Evolutionary conservation across 2,888 invertebrate species (phyloP).

Genomic region (Rosalia funebris): DNA sequence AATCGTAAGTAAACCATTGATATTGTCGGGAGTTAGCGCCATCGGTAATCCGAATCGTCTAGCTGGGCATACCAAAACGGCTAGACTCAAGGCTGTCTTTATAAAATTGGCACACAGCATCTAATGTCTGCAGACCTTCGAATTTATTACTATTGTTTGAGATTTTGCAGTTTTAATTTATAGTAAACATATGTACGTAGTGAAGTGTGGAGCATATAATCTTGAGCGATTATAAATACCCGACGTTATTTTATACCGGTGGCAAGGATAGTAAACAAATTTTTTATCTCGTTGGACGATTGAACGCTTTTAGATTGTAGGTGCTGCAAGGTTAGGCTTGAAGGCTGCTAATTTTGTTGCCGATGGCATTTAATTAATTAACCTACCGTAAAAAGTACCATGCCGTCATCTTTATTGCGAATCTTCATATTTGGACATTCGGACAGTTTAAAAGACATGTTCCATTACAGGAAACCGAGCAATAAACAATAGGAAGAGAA

Average conservation of each 20-base stretch:
- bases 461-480: too few relatives aligned
- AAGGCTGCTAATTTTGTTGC: constrained; percentile 28
- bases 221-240: constrained; percentile 1
- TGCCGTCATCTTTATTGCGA: too few relatives aligned
- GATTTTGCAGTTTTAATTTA: constrained; percentile 35
- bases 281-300: constrained; percentile 12
- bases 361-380: constrained; percentile 1
- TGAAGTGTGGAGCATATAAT: constrained; percentile 19
- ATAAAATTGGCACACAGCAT: constrained; percentile 12
- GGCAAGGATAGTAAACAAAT: constrained; percentile 14
- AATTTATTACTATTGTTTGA: constrained; percentile 22
- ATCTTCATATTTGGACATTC: too few relatives aligned
- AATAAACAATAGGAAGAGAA: too few relatives aligned
- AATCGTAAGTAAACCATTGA: too few relatives aligned
- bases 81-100: constrained; percentile 12
- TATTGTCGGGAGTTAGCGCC: too few relatives aligned
- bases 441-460: too few relatives aligned
- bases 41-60: too few relatives aligned
- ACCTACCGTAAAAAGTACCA: neutral
- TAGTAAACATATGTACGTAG: constrained; percentile 37
- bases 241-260: constrained; percentile 8
- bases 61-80: too few relatives aligned
- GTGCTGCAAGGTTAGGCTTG: constrained; percentile 38
- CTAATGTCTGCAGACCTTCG: constrained; percentile 18
- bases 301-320: constrained; percentile 8